Base-by-base conservation (phyloP, 2,888 invertebrate genomes). In the Autographa pulchrina region DNA sequence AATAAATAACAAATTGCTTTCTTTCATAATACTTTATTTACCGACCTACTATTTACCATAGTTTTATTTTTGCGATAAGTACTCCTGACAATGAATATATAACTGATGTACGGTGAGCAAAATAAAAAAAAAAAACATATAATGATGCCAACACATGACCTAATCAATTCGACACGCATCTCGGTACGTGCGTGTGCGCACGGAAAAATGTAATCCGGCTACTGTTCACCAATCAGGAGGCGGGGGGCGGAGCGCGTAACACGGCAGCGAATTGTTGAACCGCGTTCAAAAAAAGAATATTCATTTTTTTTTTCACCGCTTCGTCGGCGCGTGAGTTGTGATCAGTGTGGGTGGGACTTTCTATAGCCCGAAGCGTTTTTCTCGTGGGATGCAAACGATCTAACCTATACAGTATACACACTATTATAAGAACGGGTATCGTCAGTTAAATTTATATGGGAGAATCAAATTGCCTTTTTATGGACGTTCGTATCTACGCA, bases 261-360 rank as follows among this genome's bases (percentile, higher is more conserved):
- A 90, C 94, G 88, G 95, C 90, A 86, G 94, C 91, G 89, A 88
- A 90, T 89, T 90, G 89, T 85, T 87, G 88, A 88, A 85, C 77
- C 77, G 85, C 84, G 71, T 84, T 92, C 83, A 89, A 93, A 93
- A 92, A 92, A 90, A 83, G 89, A 90, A 91, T 85, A 85, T 85
- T 84, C 86, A 88, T 74, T 85, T 85, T 85, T n/a, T 48, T 56
- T 87, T 85, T 85, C 76, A 76, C 68, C 74, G 75, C 74, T 69
- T 69, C 75, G 79, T 72, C 85, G 85, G 88, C 86, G 87, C 84
- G 83, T 88, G 86, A 81, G 85, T 80, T 80, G 80, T 77, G 82
- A 79, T 79, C 85, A 75, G 91, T 91, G 95, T 95, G 94, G 95
- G 96, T 92, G 94, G 93, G 92, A 94, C 95, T 95, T 94, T 95